phyloP scores from a whole-genome alignment of 1,140 invertebrate species.

The Frieseomelitta varia region DNA sequence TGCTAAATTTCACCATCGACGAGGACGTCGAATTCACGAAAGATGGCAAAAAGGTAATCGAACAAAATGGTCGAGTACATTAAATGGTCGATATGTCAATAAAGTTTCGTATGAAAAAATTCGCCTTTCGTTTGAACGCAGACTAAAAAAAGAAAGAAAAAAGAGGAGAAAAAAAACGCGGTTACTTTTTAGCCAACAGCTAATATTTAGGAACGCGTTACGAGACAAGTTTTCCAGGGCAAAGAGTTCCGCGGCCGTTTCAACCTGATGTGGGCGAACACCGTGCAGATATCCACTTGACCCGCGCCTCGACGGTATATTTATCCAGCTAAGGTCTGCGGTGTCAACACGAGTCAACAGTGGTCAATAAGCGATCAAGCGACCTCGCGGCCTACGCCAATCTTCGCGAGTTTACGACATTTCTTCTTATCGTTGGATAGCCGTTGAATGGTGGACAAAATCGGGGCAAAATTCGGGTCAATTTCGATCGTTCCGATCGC shows the following conservation, averaged over 20 bases:
- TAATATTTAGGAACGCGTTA: background rate
- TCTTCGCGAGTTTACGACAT: constrained; percentile 61
- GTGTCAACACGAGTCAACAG: constrained; percentile 83
- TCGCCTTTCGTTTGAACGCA: too few relatives aligned
- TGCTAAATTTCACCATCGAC: too few relatives aligned
- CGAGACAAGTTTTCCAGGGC: background rate
- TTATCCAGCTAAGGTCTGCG: constrained; percentile 81
- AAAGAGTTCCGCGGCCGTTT: constrained; percentile 38
- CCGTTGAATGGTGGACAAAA: background rate
- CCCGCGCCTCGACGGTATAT: constrained; percentile 77
- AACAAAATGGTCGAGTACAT: too few relatives aligned
- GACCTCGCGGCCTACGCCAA: constrained; percentile 78
- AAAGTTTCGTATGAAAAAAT: too few relatives aligned
- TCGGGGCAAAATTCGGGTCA: background rate
- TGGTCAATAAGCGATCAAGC: constrained; percentile 82
- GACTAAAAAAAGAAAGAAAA: too few relatives aligned
- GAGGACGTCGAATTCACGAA: too few relatives aligned
- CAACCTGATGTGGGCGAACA: constrained; percentile 77
- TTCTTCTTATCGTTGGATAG: constrained; percentile 49
- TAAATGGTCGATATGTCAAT: too few relatives aligned
- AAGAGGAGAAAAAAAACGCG: background rate
- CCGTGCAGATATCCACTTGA: constrained; percentile 79
- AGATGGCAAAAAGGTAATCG: too few relatives aligned
- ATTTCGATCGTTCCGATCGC: background rate
- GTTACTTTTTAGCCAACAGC: background rate